phyloP scores from a whole-genome alignment of 1,140 invertebrate genomes.

The Drosophila bifasciata region DNA sequence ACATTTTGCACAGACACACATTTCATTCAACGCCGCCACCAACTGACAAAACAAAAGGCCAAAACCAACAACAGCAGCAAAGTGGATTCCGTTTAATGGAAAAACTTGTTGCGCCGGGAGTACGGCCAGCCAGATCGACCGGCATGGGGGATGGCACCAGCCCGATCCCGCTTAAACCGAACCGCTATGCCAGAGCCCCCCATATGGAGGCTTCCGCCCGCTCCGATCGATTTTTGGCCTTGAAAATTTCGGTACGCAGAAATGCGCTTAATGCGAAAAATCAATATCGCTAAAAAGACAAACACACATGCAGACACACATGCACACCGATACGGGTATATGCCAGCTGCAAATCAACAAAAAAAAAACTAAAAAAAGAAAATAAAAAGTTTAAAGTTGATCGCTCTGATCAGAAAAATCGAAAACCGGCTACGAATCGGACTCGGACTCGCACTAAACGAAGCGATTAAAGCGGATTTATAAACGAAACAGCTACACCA shows the following conservation, averaged over 20 bases:
- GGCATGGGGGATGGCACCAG: slow-evolving; percentile 8
- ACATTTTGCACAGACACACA: slow-evolving; percentile 40
- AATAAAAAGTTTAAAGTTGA: slow-evolving; percentile 3
- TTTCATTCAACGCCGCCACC: slow-evolving; percentile 47
- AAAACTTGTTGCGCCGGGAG: slow-evolving; percentile 58
- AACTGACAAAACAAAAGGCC: slow-evolving; percentile 13
- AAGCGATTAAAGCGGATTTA: slow-evolving; percentile 42
- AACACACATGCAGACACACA: slow-evolving; percentile 29
- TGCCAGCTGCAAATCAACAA: slow-evolving; percentile 42
- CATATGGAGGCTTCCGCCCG: slow-evolving; percentile 23
- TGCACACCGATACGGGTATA: no score
- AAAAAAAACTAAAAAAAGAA: slow-evolving; percentile 41
- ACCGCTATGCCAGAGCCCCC: not conserved
- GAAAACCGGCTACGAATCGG: slow-evolving; percentile 52
- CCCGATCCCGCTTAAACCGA: slow-evolving; percentile 2
- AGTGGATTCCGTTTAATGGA: slow-evolving; percentile 55
- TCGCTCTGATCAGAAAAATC: slow-evolving; percentile 7
- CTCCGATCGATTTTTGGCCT: slow-evolving; percentile 62
- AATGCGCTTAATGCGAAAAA: slow-evolving; percentile 81
- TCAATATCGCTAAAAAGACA: slow-evolving; percentile 70
- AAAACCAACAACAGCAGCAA: slow-evolving; percentile 7
- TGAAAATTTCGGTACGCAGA: slow-evolving; percentile 76
- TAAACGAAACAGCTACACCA: slow-evolving; percentile 58
- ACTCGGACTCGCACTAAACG: slow-evolving; percentile 57
- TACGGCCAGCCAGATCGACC: slow-evolving; percentile 48